A percentile compares a stretch with the other conserved stretches of the same genome.
phyloP scores from a whole-genome alignment of 1,140 invertebrate species.

The Drosophila dunni region DNA sequence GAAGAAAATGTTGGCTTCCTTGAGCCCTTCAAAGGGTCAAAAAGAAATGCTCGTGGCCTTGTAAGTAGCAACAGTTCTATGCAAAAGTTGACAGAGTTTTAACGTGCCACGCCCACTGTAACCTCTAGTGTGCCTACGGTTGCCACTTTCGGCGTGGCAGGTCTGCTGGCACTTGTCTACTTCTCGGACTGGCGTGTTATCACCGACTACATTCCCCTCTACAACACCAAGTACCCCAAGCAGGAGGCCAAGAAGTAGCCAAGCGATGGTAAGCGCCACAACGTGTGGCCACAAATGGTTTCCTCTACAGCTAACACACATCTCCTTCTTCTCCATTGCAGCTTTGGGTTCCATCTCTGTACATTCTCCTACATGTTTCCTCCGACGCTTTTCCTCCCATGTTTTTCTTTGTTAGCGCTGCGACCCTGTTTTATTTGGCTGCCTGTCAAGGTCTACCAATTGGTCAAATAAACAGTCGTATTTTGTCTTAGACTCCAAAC shows the following conservation, averaged over 20 bases:
- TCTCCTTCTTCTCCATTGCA: neutral
- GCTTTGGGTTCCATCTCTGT: neutral
- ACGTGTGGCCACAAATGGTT: conserved; percentile 14
- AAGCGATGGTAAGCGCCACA: neutral
- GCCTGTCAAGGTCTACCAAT: conserved; percentile 28
- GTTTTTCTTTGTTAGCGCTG: neutral
- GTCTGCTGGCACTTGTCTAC: conserved; percentile 44
- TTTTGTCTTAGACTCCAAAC: conserved; percentile 12
- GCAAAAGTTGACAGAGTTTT: neutral
- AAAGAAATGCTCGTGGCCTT: conserved; percentile 34
- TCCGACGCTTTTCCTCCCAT: too few relatives aligned
- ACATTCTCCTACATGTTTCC: conserved; percentile 2
- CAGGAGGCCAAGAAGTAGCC: conserved; percentile 30
- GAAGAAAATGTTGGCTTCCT: conserved; percentile 36
- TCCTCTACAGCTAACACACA: neutral
- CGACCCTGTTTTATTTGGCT: conserved; percentile 9
- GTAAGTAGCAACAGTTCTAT: conserved; percentile 38
- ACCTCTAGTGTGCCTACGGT: conserved; percentile 48
- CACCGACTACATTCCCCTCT: conserved; percentile 62
- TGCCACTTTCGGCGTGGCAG: conserved; percentile 52
- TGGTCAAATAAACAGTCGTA: conserved; percentile 27
- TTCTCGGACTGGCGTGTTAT: conserved; percentile 62
- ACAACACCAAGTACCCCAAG: conserved; percentile 59
- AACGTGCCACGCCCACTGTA: conserved; percentile 1
- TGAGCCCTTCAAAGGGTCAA: conserved; percentile 35